A percentile compares a stretch with the other conserved stretches of the same genome.
These are phyloP conservation scores for Protosalanx chinensis DNA, from an alignment of 2,797 vertebrate genomes.

Conservation along the genomic window DNA sequence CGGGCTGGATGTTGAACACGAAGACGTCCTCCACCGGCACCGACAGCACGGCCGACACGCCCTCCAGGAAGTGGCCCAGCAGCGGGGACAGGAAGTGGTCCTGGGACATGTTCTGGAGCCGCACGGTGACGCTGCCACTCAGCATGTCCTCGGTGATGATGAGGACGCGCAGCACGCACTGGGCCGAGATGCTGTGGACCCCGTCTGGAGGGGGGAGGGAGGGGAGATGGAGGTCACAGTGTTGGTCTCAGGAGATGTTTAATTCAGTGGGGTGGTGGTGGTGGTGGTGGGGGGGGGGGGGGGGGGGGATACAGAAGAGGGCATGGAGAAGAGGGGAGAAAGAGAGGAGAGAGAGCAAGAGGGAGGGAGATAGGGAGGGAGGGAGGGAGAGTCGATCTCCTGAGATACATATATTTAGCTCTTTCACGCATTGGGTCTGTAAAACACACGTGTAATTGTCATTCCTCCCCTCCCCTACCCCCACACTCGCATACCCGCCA, in stretches of 20 bases:
- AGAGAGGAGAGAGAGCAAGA: background rate
- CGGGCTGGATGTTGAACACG: conserved; percentile 96
- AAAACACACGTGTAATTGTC: no score
- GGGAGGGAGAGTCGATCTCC: background rate
- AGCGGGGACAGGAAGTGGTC: conserved; percentile 94
- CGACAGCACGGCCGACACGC: conserved; percentile 88
- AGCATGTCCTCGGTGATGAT: conserved; percentile 98
- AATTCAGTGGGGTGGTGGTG: background rate
- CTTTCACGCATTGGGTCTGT: no score
- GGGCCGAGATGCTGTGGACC: conserved; percentile 89
- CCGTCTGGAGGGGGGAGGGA: conserved; percentile 75
- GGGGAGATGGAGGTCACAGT: background rate
- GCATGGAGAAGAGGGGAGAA: background rate
- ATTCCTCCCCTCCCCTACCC: no score
- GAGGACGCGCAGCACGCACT: conserved; percentile 89
- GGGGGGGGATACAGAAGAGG: background rate
- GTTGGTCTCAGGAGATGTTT: conserved; percentile 12
- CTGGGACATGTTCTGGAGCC: conserved; percentile 98
- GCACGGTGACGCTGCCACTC: conserved; percentile 94
- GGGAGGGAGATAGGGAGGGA: background rate
- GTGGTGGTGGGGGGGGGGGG: background rate
- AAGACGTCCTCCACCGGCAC: conserved; percentile 91
- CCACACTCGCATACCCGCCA: no score
- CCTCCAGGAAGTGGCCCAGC: conserved; percentile 88
- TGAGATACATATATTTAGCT: no score